Evolutionary conservation across 2,113 vertebrate genomes (phyloP), one percentile per base, ranked within the genome.

Genomic region (Willisornis vidua): DNA sequence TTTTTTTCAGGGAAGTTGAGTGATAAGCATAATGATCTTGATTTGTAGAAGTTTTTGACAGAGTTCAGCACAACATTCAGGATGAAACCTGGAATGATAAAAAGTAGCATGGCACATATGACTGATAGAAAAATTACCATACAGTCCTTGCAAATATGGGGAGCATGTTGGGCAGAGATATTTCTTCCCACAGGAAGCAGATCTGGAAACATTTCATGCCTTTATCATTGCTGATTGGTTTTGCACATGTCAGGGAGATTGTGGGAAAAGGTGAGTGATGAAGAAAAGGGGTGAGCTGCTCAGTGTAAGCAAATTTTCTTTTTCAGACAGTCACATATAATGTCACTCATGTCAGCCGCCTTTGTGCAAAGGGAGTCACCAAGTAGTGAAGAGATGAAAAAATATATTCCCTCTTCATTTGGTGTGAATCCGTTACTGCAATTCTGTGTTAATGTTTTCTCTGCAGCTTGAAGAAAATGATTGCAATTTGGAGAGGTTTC

Each of bases 401-500:
- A 80, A 83, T 83, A 65, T 55, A 92, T 88, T 90, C 48, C 59
- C 33, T 85, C 43, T 92, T 94, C 75, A 62, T 90, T 77, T 94
- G 92, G 90, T 88, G 80, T n/a, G 28, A 73, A 73, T 73, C 58
- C 75, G 62, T 88, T 91, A 39, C 75, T 90, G 68, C 82, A 95
- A 86, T 61, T 63, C 79, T 33, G 28, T 58, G 90, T 74, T 94
- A 87, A 89, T 82, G 81, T 87, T 95, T 91, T 82, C 85, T 89
- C 85, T 7, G 2, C 78, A 82, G 90, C 81, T 82, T 45, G 49
- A 68, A 78, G 87, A 85, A 87, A 85, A 80, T 88, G 25, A 80
- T 95, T 88, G 94, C 85, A 86, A 22, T 88, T 93, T 95, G 95
- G 92, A 96, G 79, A 86, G 62, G 54, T 80, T 90, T 94, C 90